Conservation (phyloP, 2,113 vertebrate genomes). For the Mormyrus lacerda region DNA sequence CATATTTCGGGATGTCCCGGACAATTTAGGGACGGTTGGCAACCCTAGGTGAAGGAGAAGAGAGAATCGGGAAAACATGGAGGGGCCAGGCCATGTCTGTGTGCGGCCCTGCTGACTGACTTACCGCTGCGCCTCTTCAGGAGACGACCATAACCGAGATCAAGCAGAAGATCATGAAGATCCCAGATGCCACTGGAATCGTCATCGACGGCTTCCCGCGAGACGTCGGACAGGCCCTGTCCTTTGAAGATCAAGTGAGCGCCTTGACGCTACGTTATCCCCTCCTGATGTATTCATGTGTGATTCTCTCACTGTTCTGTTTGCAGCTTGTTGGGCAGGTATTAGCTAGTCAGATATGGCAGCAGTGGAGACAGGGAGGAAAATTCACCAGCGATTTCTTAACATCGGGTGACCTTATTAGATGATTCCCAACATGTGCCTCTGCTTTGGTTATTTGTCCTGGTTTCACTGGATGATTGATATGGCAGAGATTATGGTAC, state of each 20-base stretch:
- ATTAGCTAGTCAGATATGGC: neutral
- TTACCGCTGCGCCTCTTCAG: conserved; percentile 46
- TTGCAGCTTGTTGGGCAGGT: neutral
- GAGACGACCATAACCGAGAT: conserved; percentile 99
- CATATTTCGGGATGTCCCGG: too few relatives aligned
- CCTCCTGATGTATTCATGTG: neutral
- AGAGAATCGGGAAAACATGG: neutral
- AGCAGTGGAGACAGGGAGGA: neutral
- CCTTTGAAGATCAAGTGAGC: conserved; percentile 96
- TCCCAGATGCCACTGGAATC: conserved; percentile 85
- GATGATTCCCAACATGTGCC: neutral
- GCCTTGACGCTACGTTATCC: neutral
- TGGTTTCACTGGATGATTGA: neutral
- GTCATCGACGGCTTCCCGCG: conserved; percentile 96
- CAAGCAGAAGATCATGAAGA: conserved; percentile 97
- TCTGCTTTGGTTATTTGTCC: neutral
- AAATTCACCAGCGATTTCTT: neutral
- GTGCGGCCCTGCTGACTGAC: neutral
- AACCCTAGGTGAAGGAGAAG: neutral
- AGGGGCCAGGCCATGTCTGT: neutral
- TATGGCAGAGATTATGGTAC: neutral
- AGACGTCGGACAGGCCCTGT: conserved; percentile 90
- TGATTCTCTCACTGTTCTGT: neutral
- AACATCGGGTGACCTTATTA: neutral
- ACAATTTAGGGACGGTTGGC: too few relatives aligned